phyloP scores from a whole-genome alignment of 2,113 vertebrate species.

The Psilopsiagon aurifrons region DNA sequence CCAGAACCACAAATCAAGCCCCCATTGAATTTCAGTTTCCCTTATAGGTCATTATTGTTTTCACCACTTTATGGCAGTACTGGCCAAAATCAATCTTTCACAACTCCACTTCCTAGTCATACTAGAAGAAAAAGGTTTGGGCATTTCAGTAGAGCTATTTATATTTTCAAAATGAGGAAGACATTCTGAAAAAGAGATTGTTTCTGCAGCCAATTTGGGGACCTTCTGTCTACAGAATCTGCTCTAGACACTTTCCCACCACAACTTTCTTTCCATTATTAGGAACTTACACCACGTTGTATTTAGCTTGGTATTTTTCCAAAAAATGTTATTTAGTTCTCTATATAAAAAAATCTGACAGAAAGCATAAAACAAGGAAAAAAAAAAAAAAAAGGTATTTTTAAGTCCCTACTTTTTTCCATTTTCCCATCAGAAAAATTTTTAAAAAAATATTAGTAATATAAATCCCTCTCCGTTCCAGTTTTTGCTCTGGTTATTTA shows the following conservation, averaged over 20 bases:
- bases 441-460: not conserved
- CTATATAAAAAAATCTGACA: slow-evolving; percentile 68
- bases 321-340: slow-evolving; percentile 64
- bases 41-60: slow-evolving; percentile 36
- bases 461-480: slow-evolving; percentile 51
- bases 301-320: slow-evolving; percentile 73
- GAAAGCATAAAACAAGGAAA: slow-evolving; percentile 66
- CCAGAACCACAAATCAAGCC: slow-evolving; percentile 13
- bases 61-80: slow-evolving; percentile 15
- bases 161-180: slow-evolving; percentile 63
- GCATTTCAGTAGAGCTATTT: slow-evolving; percentile 69
- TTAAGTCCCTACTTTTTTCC: slow-evolving; percentile 55
- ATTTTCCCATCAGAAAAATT: slow-evolving; percentile 70
- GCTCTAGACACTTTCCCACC: slow-evolving; percentile 72
- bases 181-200: slow-evolving; percentile 70
- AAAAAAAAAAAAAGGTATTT: slow-evolving; percentile 57
- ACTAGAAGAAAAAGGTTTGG: slow-evolving; percentile 30
- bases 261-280: slow-evolving; percentile 73
- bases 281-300: slow-evolving; percentile 62
- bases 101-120: slow-evolving; percentile 44
- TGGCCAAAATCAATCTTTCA: slow-evolving; percentile 45
- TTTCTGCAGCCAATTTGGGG: slow-evolving; percentile 66
- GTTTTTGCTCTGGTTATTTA: slow-evolving; percentile 63
- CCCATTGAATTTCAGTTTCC: slow-evolving; percentile 21
- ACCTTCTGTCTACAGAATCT: slow-evolving; percentile 67